Evolutionary conservation across 2,888 invertebrate species (phyloP).

Genomic region (Pandemis corylana): DNA sequence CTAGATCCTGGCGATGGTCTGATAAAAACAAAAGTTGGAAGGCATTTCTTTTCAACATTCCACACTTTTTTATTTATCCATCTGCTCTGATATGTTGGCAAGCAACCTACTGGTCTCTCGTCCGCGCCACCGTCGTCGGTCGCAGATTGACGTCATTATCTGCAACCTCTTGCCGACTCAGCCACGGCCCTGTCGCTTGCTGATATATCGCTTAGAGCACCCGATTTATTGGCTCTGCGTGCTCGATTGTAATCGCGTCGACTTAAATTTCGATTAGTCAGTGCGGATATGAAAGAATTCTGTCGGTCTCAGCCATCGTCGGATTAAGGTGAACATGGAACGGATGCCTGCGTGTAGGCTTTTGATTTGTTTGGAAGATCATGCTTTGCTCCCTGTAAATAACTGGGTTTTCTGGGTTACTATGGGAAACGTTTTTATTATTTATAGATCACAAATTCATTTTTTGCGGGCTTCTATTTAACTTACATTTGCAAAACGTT

Average conservation of each 20-base stretch:
- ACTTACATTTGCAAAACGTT: too few species aligned
- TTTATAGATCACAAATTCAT: background rate
- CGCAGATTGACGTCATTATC: conserved; percentile 71
- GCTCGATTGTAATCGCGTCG: conserved; percentile 53
- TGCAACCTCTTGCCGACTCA: conserved; percentile 69
- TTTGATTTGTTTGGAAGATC: conserved; percentile 1
- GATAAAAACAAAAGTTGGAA: background rate
- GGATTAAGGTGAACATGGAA: conserved; percentile 9
- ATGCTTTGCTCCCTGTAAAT: conserved; percentile 19
- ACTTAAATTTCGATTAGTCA: conserved; percentile 45
- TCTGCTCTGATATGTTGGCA: background rate
- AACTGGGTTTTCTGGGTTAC: background rate
- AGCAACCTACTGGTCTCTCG: conserved; percentile 33
- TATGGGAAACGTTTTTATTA: too few species aligned
- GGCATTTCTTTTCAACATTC: background rate
- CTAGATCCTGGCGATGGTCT: background rate
- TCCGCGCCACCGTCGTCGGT: conserved; percentile 49
- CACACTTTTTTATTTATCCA: background rate
- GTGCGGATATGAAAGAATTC: conserved; percentile 40
- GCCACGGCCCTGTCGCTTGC: conserved; percentile 51
- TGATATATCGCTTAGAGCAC: conserved; percentile 66
- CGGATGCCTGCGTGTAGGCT: conserved; percentile 5
- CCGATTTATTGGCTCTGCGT: conserved; percentile 70
- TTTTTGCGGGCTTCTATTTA: too few species aligned
- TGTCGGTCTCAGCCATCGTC: conserved; percentile 27